A percentile compares a stretch with the other conserved stretches of the same genome.
phyloP scores from a whole-genome alignment of 2,888 invertebrate genomes.

The Mythimna pallens region DNA sequence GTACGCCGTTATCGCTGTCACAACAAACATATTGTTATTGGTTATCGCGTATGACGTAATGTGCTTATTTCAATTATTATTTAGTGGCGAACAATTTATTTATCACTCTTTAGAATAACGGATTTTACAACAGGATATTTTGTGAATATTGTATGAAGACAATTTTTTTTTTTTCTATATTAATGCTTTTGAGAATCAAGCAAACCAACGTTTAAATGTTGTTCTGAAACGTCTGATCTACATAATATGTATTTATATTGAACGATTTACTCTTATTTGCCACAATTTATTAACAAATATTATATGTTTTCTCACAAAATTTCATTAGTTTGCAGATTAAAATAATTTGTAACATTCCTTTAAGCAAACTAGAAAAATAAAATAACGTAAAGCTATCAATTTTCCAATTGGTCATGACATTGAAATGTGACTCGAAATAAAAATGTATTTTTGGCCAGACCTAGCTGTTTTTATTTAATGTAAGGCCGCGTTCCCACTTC shows the following conservation, averaged over 20 bases:
- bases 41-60: conserved; percentile 70
- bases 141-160: not conserved
- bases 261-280: not conserved
- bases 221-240: too few species aligned
- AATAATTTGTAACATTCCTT: too few species aligned
- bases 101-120: conserved; percentile 43
- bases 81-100: conserved; percentile 50
- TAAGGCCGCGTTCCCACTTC: too few species aligned
- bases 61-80: conserved; percentile 63
- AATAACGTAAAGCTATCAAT: not conserved
- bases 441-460: not conserved
- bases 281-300: not conserved
- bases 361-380: too few species aligned
- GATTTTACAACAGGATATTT: conserved; percentile 14
- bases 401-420: not conserved
- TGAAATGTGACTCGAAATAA: not conserved
- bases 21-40: conserved; percentile 54
- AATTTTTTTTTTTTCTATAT: not conserved
- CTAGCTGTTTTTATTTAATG: not conserved
- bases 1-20: conserved; percentile 57
- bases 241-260: not conserved
- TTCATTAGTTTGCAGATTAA: too few species aligned
- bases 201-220: not conserved
- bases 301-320: not conserved
- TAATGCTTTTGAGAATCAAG: not conserved